Conservation (phyloP, 1,140 invertebrate species). For the Drosophila simulans region DNA sequence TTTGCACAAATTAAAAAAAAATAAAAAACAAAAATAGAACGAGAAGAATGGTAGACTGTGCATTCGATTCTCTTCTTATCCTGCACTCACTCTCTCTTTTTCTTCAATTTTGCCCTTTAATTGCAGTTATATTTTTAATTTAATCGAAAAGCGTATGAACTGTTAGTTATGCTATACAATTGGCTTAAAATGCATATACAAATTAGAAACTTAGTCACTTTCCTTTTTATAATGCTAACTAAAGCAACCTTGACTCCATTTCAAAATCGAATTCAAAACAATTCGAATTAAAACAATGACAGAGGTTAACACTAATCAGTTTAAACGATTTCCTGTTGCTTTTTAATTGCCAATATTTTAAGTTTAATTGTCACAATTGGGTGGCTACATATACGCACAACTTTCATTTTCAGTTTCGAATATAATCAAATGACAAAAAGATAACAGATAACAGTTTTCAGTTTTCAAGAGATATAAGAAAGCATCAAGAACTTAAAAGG, state of each 20-base stretch:
- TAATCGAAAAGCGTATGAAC: neutral
- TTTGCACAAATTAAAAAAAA: slow-evolving; percentile 56
- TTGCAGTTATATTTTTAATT: slow-evolving; percentile 17
- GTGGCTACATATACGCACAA: neutral
- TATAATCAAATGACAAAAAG: neutral
- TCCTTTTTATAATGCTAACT: neutral
- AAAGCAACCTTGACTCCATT: neutral
- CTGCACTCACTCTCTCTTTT: slow-evolving; percentile 21
- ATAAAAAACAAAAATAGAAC: slow-evolving; percentile 10
- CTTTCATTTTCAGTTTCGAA: neutral
- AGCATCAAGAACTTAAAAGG: too few species aligned
- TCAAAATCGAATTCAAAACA: neutral
- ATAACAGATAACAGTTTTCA: too few species aligned
- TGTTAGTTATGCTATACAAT: neutral
- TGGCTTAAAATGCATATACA: neutral
- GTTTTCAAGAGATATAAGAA: neutral
- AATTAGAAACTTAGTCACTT: neutral
- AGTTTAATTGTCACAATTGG: neutral
- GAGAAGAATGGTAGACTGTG: slow-evolving; percentile 38
- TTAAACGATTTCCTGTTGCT: neutral
- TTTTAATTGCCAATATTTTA: neutral
- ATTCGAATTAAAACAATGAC: slow-evolving; percentile 6
- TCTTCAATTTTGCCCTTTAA: slow-evolving; percentile 4
- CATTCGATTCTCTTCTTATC: slow-evolving; percentile 49
- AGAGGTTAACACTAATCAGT: neutral